Base-by-base conservation (phyloP, 2,888 invertebrate genomes). In the Linnaemya vulpina region DNA sequence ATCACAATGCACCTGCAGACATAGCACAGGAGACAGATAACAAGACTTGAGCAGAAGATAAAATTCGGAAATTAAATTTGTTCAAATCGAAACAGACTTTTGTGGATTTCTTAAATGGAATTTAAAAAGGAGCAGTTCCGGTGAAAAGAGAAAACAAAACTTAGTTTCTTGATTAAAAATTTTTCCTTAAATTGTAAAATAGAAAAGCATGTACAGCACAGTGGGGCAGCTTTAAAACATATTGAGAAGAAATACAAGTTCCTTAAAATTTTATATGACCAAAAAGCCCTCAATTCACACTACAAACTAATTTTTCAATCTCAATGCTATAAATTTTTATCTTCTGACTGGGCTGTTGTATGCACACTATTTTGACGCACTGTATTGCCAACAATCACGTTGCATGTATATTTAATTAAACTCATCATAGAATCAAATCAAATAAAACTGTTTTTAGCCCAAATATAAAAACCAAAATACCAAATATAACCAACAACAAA, bases 391-490 rank as follows among this genome's bases (percentile, higher is more conserved):
- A 40, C 60, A 73, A 60, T 73, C 20, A 49, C 46, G 22, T 17
- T 25, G 20, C 53, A 25, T 40, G 13, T 25, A 5, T 40, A n/a
- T 4, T 74, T 63, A 63, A 63, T 13, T 22, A 38, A 53, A 25
- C 25, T 15, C 10, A 40, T 63, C 63, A 51, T 53, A 51, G 63
- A 65, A 65, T 30, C 49, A 35, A 49, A 74, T 22, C 38, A 71
- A 43, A 40, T 35, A 15, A 20, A 11, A 9, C 4, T 1, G 11
- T 40, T 7, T 40, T 38, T 70, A 9, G 7, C 0, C 7, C 20
- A 25, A 15, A 65, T 17, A n/a, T n/a, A n/a, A n/a, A n/a, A n/a
- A n/a, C n/a, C n/a, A n/a, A n/a, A n/a, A n/a, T n/a, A n/a, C n/a
- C n/a, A n/a, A n/a, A 63, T 43, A 11, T 9, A 15, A 63, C 22